phyloP scores from a whole-genome alignment of 2,113 vertebrate genomes.

The Peromyscus californicus region DNA sequence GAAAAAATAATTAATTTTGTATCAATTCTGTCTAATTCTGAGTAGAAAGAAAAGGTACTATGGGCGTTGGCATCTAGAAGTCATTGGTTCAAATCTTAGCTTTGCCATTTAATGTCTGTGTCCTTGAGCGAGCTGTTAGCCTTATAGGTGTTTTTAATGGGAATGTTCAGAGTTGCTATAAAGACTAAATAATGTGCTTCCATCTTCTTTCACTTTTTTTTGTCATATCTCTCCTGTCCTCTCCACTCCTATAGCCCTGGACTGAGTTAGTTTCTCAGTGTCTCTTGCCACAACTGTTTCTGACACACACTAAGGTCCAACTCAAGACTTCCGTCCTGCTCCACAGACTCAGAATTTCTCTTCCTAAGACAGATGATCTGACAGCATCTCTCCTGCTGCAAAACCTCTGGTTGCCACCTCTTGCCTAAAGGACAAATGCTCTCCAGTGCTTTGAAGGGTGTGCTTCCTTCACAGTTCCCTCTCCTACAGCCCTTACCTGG shows the following conservation, averaged over 20 bases:
- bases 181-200: not conserved
- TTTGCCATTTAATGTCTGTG: not conserved
- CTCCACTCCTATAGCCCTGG: not conserved
- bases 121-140: not conserved
- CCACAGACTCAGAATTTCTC: not conserved
- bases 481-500: rapidly evolving
- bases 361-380: not conserved
- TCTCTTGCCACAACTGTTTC: not conserved
- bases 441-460: not conserved
- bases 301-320: not conserved
- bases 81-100: not conserved
- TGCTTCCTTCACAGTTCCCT: no score
- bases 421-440: not conserved
- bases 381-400: not conserved
- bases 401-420: not conserved
- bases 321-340: not conserved
- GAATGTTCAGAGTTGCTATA: not conserved
- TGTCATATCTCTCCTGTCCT: not conserved
- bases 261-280: not conserved
- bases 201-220: not conserved
- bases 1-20: not conserved
- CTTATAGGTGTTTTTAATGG: not conserved
- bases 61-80: not conserved
- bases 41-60: not conserved
- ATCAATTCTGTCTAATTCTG: not conserved